A percentile compares a stretch with the other conserved stretches of the same genome.
Conservation (phyloP, 2,888 invertebrate genomes). For the Drepanosiphum platanoidis region DNA sequence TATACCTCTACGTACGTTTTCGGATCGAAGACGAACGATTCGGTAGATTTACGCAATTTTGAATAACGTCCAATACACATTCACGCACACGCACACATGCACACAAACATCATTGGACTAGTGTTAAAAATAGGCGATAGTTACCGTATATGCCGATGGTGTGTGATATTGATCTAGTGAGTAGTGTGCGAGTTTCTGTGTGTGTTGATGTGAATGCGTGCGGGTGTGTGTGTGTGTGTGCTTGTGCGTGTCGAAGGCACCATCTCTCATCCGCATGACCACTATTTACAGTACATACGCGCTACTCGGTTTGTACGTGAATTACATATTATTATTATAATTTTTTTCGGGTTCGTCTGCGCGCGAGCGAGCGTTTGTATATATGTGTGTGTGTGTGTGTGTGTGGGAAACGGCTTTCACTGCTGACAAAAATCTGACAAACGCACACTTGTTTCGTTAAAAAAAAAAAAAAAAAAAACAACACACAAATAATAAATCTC, state of each 20-base stretch:
- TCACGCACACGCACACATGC: not conserved
- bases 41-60: constrained; percentile 17
- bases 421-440: constrained; percentile 14
- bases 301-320: not conserved
- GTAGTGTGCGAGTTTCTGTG: not conserved
- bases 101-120: not conserved
- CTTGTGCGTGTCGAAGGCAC: not conserved
- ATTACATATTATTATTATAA: constrained; percentile 11
- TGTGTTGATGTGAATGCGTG: not conserved
- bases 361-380: not conserved
- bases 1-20: not conserved
- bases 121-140: constrained; percentile 54
- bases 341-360: not conserved
- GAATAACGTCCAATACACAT: constrained; percentile 11
- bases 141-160: constrained; percentile 35
- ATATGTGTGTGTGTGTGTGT: not conserved
- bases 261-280: constrained; percentile 6
- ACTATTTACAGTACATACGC: not conserved
- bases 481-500: not conserved
- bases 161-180: constrained; percentile 39
- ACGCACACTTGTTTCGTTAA: not conserved
- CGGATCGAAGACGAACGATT: constrained; percentile 10
- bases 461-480: not conserved
- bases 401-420: constrained; percentile 15
- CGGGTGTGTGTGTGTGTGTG: not conserved